Evolutionary conservation across 2,888 invertebrate species (phyloP), one percentile per base, ranked within the genome.

Genomic region (Scaptomyza cyrtandrae): DNA sequence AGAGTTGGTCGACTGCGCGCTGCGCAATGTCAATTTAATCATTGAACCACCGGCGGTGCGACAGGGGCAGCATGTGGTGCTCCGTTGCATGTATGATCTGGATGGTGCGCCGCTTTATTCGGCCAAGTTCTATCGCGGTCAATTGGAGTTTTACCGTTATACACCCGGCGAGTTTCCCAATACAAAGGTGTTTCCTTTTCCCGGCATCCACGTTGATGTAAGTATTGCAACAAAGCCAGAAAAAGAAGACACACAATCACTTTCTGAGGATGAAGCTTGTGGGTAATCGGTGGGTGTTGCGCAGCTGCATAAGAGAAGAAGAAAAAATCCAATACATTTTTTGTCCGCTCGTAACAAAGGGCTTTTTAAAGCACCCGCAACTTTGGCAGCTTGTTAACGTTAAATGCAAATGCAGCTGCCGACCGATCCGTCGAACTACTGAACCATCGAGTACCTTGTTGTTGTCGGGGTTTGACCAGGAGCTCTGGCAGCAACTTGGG

Each of bases 71-170:
- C 94, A 95, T 78, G 96, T 95, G 2, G 94, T 95, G 6, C 92
- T 97, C 48, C 93, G 94, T 58, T 97, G 97, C 92, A 93, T 94
- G 75, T 95, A 97, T 88, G 96, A 97, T 90, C 94, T 97, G 92
- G 95, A 96, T 88, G 95, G 94, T 0, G 95, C 94, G 5, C 95
- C 95, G 0, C 93, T 97, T 50, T 97, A 97, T 92, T 95, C 96
- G 4, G 96, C 97, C 71, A 97, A 97, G 93, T 97, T 97, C 96
- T 97, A 97, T 92, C 93, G 97, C 61, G 97, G 97, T 6, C 94
- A 93, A 88, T 94, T 95, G 88, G 97, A 97, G 93, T 97, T 97
- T 93, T 97, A 96, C 93, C 94, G 97, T 76, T 97, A 94, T 90
- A 95, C 96, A 11, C 97, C 97, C 0, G 94, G 94, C 83, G 96